phyloP scores from a whole-genome alignment of 1,140 invertebrate genomes.

The Bombus huntii region DNA sequence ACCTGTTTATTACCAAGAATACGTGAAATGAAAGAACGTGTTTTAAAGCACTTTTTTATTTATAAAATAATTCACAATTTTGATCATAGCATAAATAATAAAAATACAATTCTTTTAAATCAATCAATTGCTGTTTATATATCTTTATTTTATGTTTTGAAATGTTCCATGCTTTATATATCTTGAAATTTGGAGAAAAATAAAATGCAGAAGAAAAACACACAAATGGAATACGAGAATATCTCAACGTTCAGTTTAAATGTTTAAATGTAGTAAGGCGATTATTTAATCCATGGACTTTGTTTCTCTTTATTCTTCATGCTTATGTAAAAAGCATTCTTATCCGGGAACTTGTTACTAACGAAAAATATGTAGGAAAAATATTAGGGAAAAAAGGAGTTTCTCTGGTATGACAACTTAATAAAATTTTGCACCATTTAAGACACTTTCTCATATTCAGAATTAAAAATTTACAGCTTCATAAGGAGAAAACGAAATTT shows the following conservation, averaged over 20 bases:
- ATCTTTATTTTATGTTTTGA: background rate
- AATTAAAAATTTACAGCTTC: background rate
- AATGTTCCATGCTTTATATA: background rate
- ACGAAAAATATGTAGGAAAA: background rate
- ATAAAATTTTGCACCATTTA: background rate
- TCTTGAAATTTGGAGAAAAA: background rate
- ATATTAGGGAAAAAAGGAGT: background rate
- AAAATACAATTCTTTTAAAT: background rate
- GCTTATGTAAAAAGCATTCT: background rate
- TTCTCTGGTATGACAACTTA: background rate
- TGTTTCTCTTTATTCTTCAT: background rate
- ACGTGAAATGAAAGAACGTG: background rate
- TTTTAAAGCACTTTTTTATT: background rate
- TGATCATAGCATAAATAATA: background rate
- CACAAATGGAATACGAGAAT: background rate
- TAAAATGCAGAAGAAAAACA: background rate
- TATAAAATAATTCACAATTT: constrained; percentile 7
- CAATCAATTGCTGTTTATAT: background rate
- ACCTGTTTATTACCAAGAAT: background rate
- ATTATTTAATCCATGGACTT: background rate
- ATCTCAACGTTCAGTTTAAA: background rate
- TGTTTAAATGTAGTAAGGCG: background rate
- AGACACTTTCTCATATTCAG: background rate
- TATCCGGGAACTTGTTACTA: background rate
- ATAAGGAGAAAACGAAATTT: background rate